phyloP scores from a whole-genome alignment of 1,140 invertebrate genomes.

The Bactericera cockerelli region DNA sequence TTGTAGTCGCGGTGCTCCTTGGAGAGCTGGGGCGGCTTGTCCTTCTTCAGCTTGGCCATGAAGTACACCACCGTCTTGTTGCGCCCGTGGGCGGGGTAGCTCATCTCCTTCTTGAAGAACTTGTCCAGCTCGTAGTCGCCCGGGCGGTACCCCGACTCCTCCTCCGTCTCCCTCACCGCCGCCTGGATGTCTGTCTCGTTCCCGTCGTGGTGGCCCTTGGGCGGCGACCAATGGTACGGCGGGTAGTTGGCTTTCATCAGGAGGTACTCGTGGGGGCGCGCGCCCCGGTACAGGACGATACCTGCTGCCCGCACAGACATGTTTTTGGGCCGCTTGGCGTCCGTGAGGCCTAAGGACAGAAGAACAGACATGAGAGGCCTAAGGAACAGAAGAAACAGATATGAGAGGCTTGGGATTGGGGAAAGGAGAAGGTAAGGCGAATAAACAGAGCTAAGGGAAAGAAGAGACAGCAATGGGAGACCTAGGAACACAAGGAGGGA shows the following conservation, averaged over 20 bases:
- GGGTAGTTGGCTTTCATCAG: constrained; percentile 56
- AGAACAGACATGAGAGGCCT: background rate
- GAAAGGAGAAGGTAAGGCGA: too few species aligned
- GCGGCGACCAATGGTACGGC: constrained; percentile 55
- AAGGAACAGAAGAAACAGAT: too few species aligned
- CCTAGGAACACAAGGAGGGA: too few species aligned
- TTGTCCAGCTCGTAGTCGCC: background rate
- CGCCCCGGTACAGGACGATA: constrained; percentile 48
- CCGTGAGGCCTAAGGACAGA: background rate
- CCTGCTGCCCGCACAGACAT: constrained; percentile 39
- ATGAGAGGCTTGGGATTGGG: too few species aligned
- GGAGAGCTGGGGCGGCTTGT: constrained; percentile 49
- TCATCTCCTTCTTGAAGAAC: background rate
- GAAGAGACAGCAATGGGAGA: too few species aligned
- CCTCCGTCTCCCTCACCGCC: constrained; percentile 74
- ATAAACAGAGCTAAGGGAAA: too few species aligned
- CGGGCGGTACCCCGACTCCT: constrained; percentile 65
- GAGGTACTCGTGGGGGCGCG: constrained; percentile 45
- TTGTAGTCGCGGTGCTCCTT: constrained; percentile 65
- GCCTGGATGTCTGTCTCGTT: constrained; percentile 64
- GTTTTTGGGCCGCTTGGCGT: background rate
- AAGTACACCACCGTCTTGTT: constrained; percentile 75
- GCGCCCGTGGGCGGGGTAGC: constrained; percentile 52
- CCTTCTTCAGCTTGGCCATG: constrained; percentile 59
- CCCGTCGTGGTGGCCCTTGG: constrained; percentile 72